Evolutionary conservation across 1,140 invertebrate genomes (phyloP).

Genomic region (Melipona quadrifasciata): DNA sequence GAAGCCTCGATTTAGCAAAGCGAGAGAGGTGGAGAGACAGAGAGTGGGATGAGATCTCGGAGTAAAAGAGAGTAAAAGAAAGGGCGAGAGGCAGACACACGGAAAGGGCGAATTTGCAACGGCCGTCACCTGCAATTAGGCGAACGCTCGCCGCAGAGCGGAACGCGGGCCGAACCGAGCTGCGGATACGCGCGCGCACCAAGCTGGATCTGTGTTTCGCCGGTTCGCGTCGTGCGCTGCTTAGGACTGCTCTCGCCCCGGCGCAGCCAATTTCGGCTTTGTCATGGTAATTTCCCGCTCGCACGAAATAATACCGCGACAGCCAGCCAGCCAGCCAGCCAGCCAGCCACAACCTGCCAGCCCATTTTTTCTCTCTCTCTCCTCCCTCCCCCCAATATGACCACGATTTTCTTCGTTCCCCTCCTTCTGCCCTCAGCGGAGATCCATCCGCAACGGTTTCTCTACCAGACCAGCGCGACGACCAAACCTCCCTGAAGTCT

Average conservation of each 20-base stretch:
- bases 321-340: constrained; percentile 9
- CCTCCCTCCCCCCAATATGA: neutral
- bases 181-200: neutral
- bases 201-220: constrained; percentile 27
- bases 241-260: constrained; percentile 46
- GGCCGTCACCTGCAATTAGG: constrained; percentile 66
- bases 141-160: constrained; percentile 51
- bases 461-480: neutral
- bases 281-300: constrained; percentile 68
- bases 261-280: constrained; percentile 65
- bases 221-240: constrained; percentile 25
- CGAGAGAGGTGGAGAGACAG: neutral
- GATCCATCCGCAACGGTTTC: neutral
- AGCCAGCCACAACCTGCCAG: no score
- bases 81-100: neutral
- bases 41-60: neutral
- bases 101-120: constrained; percentile 55
- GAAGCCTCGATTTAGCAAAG: constrained; percentile 9
- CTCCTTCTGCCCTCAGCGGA: neutral
- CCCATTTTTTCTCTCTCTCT: neutral
- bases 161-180: neutral
- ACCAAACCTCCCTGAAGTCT: neutral
- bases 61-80: neutral
- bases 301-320: constrained; percentile 58
- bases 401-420: constrained; percentile 11